Base-by-base conservation (phyloP, 2,888 invertebrate species). In the Drosophila affinis region DNA sequence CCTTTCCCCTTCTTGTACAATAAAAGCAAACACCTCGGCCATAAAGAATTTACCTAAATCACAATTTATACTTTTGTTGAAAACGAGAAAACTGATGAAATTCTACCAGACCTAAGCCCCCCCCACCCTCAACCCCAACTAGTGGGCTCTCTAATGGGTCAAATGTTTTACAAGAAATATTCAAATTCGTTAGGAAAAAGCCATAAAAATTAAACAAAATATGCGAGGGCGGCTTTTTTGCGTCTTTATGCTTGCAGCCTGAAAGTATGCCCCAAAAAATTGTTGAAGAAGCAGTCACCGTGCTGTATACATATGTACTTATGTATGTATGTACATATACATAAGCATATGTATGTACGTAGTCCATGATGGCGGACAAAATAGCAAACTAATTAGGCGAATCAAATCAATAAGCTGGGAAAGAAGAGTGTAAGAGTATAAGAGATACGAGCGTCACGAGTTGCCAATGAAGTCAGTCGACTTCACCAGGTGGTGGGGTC, bases 321-420 rank as follows among this genome's bases (percentile, higher is more conserved):
- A 21, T 21, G 18, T 21, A 21, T 21, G 18, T 21, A 21, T 21
- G 18, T 21, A 21, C n/a, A n/a, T n/a, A n/a, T n/a, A n/a, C n/a
- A n/a, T n/a, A n/a, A n/a, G n/a, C n/a, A 18, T 18, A 1, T 18
- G 2, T 18, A 18, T 18, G 18, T 18, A 18, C 18, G 48, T 63
- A 55, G 58, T 71, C n/a, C 7, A 7, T 14, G n/a, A 32, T 9
- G 32, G 32, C 24, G 32, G 5, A 24, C 24, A 17, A 49, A 69
- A 69, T 45, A 52, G 62, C 57, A 44, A 46, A 21, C 68, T 60
- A 68, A 69, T 69, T 60, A 60, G 34, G 58, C 58, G 34, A 45
- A 55, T 39, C 51, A 64, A 72, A 72, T 72, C 72, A 64, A 72
- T 72, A 64, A 56, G 49, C 49, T 39, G 39, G 39, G 7, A 39